phyloP scores from a whole-genome alignment of 2,113 vertebrate genomes.

The Sturnira hondurensis region DNA sequence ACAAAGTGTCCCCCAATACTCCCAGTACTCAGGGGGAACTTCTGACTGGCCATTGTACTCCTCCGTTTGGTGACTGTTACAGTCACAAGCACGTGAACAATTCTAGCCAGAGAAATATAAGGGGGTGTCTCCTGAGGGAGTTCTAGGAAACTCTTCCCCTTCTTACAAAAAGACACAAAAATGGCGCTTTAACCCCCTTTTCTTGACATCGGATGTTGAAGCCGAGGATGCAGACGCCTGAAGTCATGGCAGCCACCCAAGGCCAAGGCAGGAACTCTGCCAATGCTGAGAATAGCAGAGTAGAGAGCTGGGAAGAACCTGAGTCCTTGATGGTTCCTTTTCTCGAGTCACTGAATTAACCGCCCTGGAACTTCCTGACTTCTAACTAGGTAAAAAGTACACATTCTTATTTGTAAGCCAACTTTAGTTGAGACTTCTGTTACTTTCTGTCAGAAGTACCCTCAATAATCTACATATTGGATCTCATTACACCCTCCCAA shows the following conservation, averaged over 20 bases:
- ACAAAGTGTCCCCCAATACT: neutral
- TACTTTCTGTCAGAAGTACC: conserved; percentile 31
- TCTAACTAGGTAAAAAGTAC: conserved; percentile 11
- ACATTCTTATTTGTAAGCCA: conserved; percentile 20
- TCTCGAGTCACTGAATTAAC: conserved; percentile 32
- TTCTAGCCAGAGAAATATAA: neutral
- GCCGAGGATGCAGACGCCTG: neutral
- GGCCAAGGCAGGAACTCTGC: neutral
- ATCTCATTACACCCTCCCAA: conserved; percentile 55
- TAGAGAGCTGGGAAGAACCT: neutral
- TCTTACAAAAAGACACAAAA: neutral
- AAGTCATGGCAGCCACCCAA: neutral
- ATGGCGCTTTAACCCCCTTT: neutral
- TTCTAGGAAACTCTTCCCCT: neutral
- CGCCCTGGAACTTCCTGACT: conserved; percentile 31
- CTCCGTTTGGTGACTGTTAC: neutral
- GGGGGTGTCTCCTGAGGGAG: neutral
- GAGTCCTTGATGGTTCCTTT: neutral
- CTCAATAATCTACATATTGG: conserved; percentile 23
- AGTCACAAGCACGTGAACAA: neutral
- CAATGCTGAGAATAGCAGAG: neutral
- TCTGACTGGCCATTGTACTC: neutral
- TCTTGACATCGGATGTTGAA: neutral
- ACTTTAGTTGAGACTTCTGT: conserved; percentile 27
- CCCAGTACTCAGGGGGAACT: neutral